Evolutionary conservation across 2,888 invertebrate genomes (phyloP).

Genomic region (Polia nebulosa): DNA sequence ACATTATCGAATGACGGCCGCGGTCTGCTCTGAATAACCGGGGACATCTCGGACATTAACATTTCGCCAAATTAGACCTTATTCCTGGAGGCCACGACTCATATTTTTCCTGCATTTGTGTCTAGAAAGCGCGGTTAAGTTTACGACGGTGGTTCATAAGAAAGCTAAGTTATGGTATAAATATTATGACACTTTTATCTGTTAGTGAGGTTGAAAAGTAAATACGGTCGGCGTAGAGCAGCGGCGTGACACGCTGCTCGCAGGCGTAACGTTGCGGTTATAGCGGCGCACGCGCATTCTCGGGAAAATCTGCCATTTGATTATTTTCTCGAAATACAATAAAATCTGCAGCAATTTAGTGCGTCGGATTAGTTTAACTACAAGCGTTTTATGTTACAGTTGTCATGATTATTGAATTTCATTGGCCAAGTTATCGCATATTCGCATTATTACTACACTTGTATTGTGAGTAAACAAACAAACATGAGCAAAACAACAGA

Average conservation of each 20-base stretch:
- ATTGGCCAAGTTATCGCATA: constrained; percentile 3
- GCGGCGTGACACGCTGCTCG: constrained; percentile 74
- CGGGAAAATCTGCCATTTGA: constrained; percentile 76
- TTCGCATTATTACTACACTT: neutral
- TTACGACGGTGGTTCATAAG: constrained; percentile 88
- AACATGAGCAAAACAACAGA: neutral
- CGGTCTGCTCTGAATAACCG: constrained; percentile 81
- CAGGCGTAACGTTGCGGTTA: constrained; percentile 72
- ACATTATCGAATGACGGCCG: constrained; percentile 87
- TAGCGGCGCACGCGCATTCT: constrained; percentile 70
- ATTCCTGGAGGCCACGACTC: constrained; percentile 75
- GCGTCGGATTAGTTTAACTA: constrained; percentile 65
- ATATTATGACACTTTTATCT: constrained; percentile 91
- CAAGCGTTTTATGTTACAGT: constrained; percentile 41
- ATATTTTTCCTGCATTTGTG: constrained; percentile 71
- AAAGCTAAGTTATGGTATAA: constrained; percentile 89
- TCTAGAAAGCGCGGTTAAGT: constrained; percentile 85
- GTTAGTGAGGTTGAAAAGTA: constrained; percentile 86
- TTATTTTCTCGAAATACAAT: constrained; percentile 75
- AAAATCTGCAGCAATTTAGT: constrained; percentile 67
- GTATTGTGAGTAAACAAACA: neutral
- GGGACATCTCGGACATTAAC: constrained; percentile 74
- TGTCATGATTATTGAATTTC: constrained; percentile 62
- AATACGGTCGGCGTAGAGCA: constrained; percentile 79
- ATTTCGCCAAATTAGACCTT: constrained; percentile 80